Conservation (phyloP, 1,140 invertebrate genomes). For the Cydia splendana region DNA sequence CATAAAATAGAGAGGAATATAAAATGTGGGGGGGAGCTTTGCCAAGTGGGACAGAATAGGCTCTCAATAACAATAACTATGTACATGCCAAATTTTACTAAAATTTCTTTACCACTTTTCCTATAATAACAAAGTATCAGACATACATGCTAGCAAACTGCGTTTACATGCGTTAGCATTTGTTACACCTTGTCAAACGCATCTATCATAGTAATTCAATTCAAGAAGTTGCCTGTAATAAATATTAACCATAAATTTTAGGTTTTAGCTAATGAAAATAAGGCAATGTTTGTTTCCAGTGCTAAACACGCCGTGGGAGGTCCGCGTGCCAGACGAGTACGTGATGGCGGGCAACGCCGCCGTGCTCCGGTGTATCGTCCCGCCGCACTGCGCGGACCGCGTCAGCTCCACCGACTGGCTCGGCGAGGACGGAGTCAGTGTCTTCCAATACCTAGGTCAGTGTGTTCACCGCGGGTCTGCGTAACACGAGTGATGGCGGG, state of each 20-base stretch:
- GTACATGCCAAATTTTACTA: too few species aligned
- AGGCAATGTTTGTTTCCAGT: slow-evolving; percentile 80
- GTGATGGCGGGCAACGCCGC: slow-evolving; percentile 93
- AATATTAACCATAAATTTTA: neutral
- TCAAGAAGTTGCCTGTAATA: too few species aligned
- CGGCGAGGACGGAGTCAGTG: slow-evolving; percentile 89
- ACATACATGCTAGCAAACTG: too few species aligned
- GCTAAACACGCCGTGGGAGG: slow-evolving; percentile 91
- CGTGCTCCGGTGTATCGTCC: slow-evolving; percentile 92
- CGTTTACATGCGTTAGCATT: too few species aligned
- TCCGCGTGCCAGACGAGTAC: slow-evolving; percentile 93
- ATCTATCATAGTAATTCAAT: too few species aligned
- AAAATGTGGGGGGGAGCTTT: too few species aligned
- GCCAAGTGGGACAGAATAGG: too few species aligned
- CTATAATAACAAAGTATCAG: too few species aligned
- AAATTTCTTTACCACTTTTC: too few species aligned
- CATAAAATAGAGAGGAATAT: too few species aligned
- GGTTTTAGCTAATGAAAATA: neutral
- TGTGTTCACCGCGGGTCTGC: slow-evolving; percentile 82
- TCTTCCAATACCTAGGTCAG: slow-evolving; percentile 88
- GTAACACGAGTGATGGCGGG: slow-evolving; percentile 83
- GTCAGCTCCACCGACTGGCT: slow-evolving; percentile 94
- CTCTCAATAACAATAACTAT: too few species aligned
- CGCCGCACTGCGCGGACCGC: slow-evolving; percentile 92
- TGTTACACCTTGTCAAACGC: too few species aligned